Percentiles rank a stretch among this genome's conserved stretches.
Conservation (phyloP, 2,113 vertebrate genomes). For the Laticauda laticaudata region DNA sequence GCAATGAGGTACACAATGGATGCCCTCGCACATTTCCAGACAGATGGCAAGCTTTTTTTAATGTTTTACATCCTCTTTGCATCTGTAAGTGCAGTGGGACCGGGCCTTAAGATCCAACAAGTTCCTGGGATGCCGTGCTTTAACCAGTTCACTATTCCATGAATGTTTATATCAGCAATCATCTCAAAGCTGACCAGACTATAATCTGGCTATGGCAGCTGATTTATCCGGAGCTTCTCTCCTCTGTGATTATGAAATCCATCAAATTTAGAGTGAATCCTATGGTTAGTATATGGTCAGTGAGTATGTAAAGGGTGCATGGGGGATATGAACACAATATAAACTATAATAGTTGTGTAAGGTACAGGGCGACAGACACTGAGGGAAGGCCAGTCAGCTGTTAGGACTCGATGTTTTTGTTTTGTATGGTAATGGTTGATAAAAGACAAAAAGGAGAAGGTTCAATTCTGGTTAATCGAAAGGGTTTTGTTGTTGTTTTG, state of each 20-base stretch:
- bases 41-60: no score
- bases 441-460: neutral
- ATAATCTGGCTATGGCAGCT: neutral
- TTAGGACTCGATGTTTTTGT: neutral
- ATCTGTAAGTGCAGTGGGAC: no score
- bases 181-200: neutral
- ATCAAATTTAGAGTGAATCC: neutral
- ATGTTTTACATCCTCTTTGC: no score
- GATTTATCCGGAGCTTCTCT: neutral
- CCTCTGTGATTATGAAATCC: neutral
- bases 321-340: neutral
- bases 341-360: neutral
- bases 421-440: neutral
- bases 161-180: neutral
- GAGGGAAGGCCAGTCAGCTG: neutral
- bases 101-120: neutral
- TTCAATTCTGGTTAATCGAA: neutral
- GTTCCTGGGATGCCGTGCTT: neutral
- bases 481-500: neutral
- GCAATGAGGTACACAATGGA: no score
- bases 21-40: no score
- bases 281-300: neutral
- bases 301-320: neutral
- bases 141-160: neutral
- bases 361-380: neutral